Evolutionary conservation across 2,888 invertebrate species (phyloP).

Genomic region (Trachelus tabidus): DNA sequence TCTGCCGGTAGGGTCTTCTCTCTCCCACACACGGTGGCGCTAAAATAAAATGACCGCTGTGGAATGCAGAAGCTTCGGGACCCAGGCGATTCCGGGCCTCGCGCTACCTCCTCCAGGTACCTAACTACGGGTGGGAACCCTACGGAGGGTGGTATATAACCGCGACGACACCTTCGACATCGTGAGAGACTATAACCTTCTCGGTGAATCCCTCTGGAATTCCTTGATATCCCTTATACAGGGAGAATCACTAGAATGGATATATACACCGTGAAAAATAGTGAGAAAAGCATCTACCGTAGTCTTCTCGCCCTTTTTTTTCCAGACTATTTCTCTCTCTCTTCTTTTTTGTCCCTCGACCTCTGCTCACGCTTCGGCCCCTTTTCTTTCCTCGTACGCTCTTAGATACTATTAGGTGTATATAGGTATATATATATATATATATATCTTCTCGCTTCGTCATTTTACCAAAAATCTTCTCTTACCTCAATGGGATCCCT

Average conservation of each 20-base stretch:
- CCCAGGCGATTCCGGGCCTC: not conserved
- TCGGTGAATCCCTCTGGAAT: not conserved
- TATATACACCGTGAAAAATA: not conserved
- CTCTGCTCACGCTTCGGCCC: not conserved
- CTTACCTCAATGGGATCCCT: not conserved
- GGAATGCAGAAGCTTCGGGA: conserved; percentile 51
- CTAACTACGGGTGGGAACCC: conserved; percentile 1
- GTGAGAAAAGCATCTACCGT: not conserved
- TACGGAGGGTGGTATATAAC: conserved; percentile 23
- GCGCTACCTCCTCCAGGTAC: not conserved
- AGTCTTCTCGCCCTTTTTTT: not conserved
- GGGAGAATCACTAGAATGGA: not conserved
- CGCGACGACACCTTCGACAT: conserved; percentile 22
- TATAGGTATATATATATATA: no score
- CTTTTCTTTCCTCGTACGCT: not conserved
- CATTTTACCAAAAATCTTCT: not conserved
- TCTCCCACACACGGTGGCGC: conserved; percentile 54
- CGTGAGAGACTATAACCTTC: not conserved
- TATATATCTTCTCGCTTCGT: not conserved
- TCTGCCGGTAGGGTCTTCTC: conserved; percentile 1
- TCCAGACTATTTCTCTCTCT: no score
- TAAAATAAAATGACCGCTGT: conserved; percentile 62
- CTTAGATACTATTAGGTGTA: not conserved
- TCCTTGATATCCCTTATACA: not conserved
- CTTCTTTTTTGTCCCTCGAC: not conserved